Base-by-base conservation (phyloP, 2,888 invertebrate species). In the Mythimna albipuncta region DNA sequence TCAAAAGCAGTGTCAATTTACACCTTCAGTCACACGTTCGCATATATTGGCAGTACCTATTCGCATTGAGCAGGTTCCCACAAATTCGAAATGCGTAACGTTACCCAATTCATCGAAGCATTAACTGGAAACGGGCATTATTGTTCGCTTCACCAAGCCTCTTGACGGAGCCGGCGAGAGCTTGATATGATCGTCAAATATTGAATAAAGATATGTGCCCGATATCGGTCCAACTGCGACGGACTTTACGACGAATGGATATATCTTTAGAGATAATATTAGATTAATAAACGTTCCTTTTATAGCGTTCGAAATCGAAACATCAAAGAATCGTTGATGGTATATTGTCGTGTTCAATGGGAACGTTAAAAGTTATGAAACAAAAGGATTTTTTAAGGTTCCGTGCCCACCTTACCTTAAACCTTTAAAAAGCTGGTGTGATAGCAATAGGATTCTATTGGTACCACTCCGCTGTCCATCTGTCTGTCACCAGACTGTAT, bases 121-220 rank as follows among this genome's bases (percentile, higher is more conserved):
- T 93, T 92, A 91, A 93, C 89, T 92, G 92, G 91, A 92, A 93
- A 91, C 89, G 88, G 88, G 91, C 89, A 90, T 92, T 92, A 94
- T 92, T 93, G 92, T 89, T 90, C 92, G 89, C 91, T 90, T 88
- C 91, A 87, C 86, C 88, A 88, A 87, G 84, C 88, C 89, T 89
- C 90, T 89, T 89, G 87, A 89, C 88, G 87, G 87, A 87, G 89
- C 85, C 62, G 62, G 85, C 10, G 67, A 88, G 81, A 80, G 81
- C 83, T 81, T 90, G 88, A 92, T 91, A 91, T 90, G 89, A 92
- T 91, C 90, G 85, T 87, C 91, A 90, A 91, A 93, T 91, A 93
- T 92, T 91, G 88, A 90, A 89, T 89, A 89, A 87, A 88, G 87
- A 88, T 85, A 84, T 87, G 79, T 78, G 75, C 61, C 61, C 71